Percentiles rank a stretch among this genome's conserved stretches.
These are phyloP conservation scores for Mus caroli DNA, from an alignment of 2,797 vertebrate genomes.

Conservation along the genomic window DNA sequence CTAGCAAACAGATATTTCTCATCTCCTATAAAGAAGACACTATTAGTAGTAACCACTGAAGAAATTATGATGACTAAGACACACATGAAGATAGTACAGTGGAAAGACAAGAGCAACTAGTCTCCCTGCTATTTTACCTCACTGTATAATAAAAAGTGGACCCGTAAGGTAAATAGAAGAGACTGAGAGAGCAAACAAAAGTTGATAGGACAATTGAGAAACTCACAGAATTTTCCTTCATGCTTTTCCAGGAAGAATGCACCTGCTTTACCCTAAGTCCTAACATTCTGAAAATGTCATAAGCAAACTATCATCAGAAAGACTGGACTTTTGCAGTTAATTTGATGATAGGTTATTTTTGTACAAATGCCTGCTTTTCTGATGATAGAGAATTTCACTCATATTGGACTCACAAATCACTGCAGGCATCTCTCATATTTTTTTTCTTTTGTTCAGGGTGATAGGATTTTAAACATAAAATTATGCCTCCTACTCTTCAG, in stretches of 20 bases:
- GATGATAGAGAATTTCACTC: slow-evolving; percentile 14
- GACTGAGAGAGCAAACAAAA: background rate
- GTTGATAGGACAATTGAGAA: background rate
- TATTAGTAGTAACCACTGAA: background rate
- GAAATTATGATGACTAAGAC: background rate
- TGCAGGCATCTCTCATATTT: background rate
- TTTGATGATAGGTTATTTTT: slow-evolving; percentile 19
- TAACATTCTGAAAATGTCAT: slow-evolving; percentile 9
- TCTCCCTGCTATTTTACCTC: background rate
- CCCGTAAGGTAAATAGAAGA: background rate
- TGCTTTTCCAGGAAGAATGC: background rate
- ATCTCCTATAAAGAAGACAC: background rate
- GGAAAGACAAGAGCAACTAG: background rate
- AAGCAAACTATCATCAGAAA: slow-evolving; percentile 1
- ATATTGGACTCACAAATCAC: background rate
- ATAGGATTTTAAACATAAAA: background rate
- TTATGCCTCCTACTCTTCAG: background rate
- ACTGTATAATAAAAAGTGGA: background rate
- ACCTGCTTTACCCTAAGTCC: background rate
- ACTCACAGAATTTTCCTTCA: background rate
- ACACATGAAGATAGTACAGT: background rate
- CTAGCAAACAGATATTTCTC: background rate
- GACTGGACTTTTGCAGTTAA: background rate
- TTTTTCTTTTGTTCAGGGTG: background rate
- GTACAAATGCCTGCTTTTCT: background rate